Conservation (phyloP, 1,140 invertebrate species). For the Probaryconus sp. region DNA sequence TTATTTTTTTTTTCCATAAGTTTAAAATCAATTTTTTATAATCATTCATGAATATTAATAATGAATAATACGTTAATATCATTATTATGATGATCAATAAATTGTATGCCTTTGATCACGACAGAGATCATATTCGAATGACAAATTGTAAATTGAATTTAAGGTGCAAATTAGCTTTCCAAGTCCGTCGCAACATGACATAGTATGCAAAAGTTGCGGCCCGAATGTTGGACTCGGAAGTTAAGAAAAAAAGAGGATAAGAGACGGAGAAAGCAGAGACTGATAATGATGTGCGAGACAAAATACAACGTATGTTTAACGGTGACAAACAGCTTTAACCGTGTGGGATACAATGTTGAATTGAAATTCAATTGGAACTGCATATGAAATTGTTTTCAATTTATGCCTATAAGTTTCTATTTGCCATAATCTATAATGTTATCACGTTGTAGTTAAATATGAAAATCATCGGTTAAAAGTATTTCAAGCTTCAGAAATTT, state of each 20-base stretch:
- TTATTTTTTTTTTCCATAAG: no score
- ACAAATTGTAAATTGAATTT: constrained; percentile 53
- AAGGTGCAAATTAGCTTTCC: constrained; percentile 75
- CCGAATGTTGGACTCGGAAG: constrained; percentile 67
- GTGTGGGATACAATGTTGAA: constrained; percentile 41
- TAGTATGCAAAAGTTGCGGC: constrained; percentile 72
- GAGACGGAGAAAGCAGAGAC: constrained; percentile 53
- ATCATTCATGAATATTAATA: no score
- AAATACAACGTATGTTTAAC: constrained; percentile 44
- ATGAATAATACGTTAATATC: no score
- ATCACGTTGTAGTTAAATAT: no score
- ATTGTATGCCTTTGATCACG: no score
- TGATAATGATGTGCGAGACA: constrained; percentile 31
- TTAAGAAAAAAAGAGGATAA: constrained; percentile 51
- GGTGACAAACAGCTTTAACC: constrained; percentile 30
- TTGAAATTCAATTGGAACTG: constrained; percentile 61
- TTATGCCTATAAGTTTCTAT: constrained; percentile 1
- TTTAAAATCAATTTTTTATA: no score
- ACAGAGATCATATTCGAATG: constrained; percentile 10
- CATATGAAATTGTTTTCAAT: constrained; percentile 48
- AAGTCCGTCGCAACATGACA: constrained; percentile 72
- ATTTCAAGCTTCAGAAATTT: no score
- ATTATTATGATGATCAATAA: no score
- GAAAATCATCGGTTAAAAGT: no score
- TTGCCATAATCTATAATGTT: no score